These are phyloP conservation scores for Drosophila lacicola DNA, from an alignment of 2,888 invertebrate genomes.

Conservation along the genomic window DNA sequence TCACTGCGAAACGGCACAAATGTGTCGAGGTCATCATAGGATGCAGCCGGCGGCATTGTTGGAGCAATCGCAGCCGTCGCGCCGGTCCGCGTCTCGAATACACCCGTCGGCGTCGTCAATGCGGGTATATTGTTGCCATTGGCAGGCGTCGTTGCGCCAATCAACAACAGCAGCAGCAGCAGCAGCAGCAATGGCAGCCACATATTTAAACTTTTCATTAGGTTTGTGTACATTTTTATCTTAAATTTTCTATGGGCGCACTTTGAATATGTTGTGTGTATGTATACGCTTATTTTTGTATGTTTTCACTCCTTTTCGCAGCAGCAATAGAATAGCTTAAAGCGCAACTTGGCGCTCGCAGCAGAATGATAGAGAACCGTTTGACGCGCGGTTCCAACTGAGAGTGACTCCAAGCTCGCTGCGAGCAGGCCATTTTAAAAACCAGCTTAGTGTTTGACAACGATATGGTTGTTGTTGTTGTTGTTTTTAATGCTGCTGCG, in stretches of 20 bases:
- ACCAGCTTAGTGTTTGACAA: slow-evolving; percentile 61
- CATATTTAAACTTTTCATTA: slow-evolving; percentile 37
- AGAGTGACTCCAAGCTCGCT: slow-evolving; percentile 65
- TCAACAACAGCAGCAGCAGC: slow-evolving; percentile 16
- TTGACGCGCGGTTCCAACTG: slow-evolving; percentile 58
- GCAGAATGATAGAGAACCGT: slow-evolving; percentile 54
- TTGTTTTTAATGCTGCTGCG: slow-evolving; percentile 25
- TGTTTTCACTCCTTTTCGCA: slow-evolving; percentile 39
- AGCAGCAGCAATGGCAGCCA: slow-evolving; percentile 30
- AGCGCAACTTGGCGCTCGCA: slow-evolving; percentile 44
- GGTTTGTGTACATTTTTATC: slow-evolving; percentile 40
- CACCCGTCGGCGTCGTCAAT: slow-evolving; percentile 64
- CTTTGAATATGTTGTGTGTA: slow-evolving; percentile 25
- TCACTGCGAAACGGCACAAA: slow-evolving; percentile 83
- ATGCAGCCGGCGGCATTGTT: slow-evolving; percentile 21
- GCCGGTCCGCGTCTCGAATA: slow-evolving; percentile 68
- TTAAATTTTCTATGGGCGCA: slow-evolving; percentile 9
- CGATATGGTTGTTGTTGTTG: slow-evolving; percentile 25
- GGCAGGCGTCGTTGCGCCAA: slow-evolving; percentile 9
- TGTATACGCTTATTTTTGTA: slow-evolving; percentile 22
- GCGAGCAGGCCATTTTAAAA: slow-evolving; percentile 65
- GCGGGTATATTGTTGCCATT: slow-evolving; percentile 60
- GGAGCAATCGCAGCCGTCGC: slow-evolving; percentile 7
- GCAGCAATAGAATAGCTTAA: slow-evolving; percentile 35
- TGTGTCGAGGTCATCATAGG: slow-evolving; percentile 74